phyloP scores from a whole-genome alignment of 2,888 invertebrate genomes.

The Prostheceraeus crozeri region DNA sequence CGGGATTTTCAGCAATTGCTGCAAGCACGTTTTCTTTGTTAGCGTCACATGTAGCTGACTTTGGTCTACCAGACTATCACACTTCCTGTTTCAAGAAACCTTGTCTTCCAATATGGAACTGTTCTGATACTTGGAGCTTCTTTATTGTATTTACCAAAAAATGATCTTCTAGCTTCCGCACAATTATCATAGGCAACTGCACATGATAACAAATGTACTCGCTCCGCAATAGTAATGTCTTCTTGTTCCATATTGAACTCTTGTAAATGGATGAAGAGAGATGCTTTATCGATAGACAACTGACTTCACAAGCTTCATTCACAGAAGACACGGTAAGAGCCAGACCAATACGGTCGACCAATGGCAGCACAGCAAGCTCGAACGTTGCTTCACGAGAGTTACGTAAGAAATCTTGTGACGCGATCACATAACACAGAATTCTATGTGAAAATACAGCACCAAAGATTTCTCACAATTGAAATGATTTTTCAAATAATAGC shows the following conservation, averaged over 20 bases:
- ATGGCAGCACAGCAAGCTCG: no score
- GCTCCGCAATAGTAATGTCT: constrained; percentile 20
- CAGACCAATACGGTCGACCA: no score
- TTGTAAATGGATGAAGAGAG: no score
- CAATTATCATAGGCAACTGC: constrained; percentile 26
- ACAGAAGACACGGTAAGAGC: no score
- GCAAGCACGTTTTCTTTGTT: constrained; percentile 29
- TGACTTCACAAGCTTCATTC: no score
- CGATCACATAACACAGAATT: no score
- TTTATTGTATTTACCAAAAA: constrained; percentile 25
- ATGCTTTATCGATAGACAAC: no score
- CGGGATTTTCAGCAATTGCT: constrained; percentile 24
- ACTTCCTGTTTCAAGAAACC: constrained; percentile 26
- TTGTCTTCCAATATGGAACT: constrained; percentile 23
- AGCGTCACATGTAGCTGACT: background rate
- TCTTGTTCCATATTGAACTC: constrained; percentile 12
- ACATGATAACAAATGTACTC: constrained; percentile 23
- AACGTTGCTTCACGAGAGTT: no score
- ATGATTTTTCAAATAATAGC: no score
- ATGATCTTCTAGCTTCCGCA: constrained; percentile 4
- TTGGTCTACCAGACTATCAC: constrained; percentile 26
- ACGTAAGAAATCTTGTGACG: no score
- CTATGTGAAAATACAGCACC: no score
- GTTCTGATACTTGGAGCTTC: constrained; percentile 23
- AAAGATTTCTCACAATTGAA: no score